Base-by-base conservation (phyloP, 2,113 vertebrate genomes). In the Tachycineta bicolor region DNA sequence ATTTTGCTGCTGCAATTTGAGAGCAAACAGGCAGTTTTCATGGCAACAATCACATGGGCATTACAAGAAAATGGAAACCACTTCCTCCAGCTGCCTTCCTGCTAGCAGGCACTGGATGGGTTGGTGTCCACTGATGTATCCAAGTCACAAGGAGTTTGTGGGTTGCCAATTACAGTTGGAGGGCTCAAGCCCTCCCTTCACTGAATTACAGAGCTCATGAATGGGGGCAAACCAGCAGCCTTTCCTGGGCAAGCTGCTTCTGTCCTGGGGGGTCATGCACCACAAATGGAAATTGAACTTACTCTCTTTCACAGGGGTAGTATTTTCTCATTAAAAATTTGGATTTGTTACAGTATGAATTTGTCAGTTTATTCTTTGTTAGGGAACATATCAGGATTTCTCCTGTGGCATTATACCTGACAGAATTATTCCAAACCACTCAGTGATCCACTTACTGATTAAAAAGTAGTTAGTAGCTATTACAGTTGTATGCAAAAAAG, bases 381-480 rank as follows among this genome's bases (percentile, higher is more conserved):
- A 79, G 21, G 24, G 6, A 33, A 76, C 10, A 18, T 75, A 69
- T 39, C n/a, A 87, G 64, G 2, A 18, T 79, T 94, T 93, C 59
- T 60, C 55, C 47, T 4, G 2, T 55, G 60, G 31, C 65, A 60
- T 23, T 18, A 24, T 22, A 74, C 74, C 25, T 63, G 56, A 67
- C 52, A 63, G 8, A 62, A 69, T 33, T 39, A 94, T 77, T 92
- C 19, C 75, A 68, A 83, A 91, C 43, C 58, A 70, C 28, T 43
- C 56, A 22, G 39, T 31, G 59, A 83, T 31, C 77, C 44, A 34
- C 23, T 87, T 47, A 46, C 19, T 63, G 29, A 39, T 63, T 80
- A 88, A 50, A 84, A 84, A 87, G 20, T 23, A 65, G 33, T 58
- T 94, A 88, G 60, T 28, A 87, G 59, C 34, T 81, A 13, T 47